A percentile compares a stretch with the other conserved stretches of the same genome.
phyloP scores from a whole-genome alignment of 2,113 vertebrate genomes.

The Puffinus mauretanicus region DNA sequence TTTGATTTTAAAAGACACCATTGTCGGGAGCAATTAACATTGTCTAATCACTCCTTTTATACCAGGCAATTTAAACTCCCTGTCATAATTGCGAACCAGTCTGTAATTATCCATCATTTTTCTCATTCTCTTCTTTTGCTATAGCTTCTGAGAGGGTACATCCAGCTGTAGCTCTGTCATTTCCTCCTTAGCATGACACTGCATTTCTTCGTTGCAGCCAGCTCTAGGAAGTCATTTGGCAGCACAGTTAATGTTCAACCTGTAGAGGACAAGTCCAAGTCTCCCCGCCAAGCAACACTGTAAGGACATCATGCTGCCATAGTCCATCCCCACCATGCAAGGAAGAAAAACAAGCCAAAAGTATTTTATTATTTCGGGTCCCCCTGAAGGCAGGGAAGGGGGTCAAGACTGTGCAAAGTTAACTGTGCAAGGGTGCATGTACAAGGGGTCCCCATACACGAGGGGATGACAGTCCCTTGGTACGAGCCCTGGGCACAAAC shows the following conservation, averaged over 20 bases:
- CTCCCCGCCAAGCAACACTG: not conserved
- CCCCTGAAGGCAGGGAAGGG: not conserved
- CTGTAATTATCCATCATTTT: not conserved
- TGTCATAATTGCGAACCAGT: not conserved
- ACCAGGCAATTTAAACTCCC: not conserved
- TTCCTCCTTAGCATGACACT: not conserved
- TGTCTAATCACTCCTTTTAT: not conserved
- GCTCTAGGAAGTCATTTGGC: not conserved
- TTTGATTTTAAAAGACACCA: not conserved
- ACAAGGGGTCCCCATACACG: not conserved
- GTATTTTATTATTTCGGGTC: rapidly evolving
- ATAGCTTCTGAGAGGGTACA: not conserved
- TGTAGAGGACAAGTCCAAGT: not conserved
- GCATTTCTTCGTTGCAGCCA: not conserved
- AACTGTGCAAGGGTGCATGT: rapidly evolving
- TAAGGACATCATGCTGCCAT: not conserved
- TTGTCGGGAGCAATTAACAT: not conserved
- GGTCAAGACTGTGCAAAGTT: not conserved
- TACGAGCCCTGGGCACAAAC: not conserved
- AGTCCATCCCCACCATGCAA: rapidly evolving
- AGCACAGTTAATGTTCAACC: not conserved
- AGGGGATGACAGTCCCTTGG: not conserved
- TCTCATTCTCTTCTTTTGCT: not conserved
- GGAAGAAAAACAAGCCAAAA: not conserved
- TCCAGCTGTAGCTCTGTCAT: not conserved